Evolutionary conservation across 2,113 vertebrate species (phyloP).

Genomic region (Cheirogaleus medius): DNA sequence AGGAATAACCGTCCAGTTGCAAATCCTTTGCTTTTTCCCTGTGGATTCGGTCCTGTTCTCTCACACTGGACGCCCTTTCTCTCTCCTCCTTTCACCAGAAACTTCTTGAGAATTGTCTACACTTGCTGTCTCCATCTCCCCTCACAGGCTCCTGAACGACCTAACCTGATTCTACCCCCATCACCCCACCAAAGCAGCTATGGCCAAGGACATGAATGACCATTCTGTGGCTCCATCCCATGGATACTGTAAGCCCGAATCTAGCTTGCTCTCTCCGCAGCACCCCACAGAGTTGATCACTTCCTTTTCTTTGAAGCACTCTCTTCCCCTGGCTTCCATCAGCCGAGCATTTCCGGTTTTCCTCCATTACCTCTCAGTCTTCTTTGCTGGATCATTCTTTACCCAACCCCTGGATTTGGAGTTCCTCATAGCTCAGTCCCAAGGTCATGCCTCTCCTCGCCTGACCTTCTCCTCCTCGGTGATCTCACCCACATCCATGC

Average conservation of each 20-base stretch:
- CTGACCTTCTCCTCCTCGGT: neutral
- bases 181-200: neutral
- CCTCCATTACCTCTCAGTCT: neutral
- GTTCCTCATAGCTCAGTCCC: neutral
- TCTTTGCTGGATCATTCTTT: neutral
- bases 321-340: neutral
- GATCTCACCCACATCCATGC: neutral
- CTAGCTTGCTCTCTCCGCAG: neutral
- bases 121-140: neutral
- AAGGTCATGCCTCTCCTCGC: neutral
- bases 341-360: neutral
- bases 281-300: neutral
- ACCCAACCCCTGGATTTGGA: neutral
- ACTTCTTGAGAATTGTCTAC: neutral
- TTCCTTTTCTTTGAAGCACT: neutral
- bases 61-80: neutral
- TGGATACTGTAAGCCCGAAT: neutral
- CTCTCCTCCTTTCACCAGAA: neutral
- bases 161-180: neutral
- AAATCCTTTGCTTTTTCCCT: neutral
- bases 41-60: neutral
- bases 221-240: neutral
- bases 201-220: neutral
- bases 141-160: neutral
- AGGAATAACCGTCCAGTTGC: neutral